Conservation (phyloP, 2,797 vertebrate species). For the Callimico goeldii region DNA sequence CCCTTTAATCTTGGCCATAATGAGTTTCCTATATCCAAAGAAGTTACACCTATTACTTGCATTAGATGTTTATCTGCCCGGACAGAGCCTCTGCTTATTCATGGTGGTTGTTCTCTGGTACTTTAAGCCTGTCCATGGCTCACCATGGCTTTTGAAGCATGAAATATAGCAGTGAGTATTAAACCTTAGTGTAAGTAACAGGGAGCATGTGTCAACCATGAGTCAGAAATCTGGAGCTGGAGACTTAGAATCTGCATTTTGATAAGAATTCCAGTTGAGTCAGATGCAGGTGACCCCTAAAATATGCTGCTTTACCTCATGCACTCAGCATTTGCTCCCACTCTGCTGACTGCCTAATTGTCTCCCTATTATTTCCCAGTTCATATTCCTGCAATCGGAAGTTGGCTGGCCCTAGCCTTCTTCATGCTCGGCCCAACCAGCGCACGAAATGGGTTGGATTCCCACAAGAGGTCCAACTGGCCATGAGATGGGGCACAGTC, state of each 20-base stretch:
- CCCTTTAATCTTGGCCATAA: background rate
- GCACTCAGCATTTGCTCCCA: background rate
- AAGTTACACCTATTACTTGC: background rate
- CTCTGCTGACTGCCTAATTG: background rate
- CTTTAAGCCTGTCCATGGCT: background rate
- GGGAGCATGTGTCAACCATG: background rate
- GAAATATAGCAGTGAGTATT: accelerated
- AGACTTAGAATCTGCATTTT: background rate
- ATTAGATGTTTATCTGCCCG: background rate
- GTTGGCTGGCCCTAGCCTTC: background rate
- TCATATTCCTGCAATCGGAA: background rate
- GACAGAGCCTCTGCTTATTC: background rate
- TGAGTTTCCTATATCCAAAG: background rate
- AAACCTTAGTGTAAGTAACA: background rate
- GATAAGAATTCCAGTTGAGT: background rate
- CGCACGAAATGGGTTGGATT: background rate
- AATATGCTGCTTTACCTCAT: background rate
- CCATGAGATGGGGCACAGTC: background rate
- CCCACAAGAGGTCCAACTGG: background rate
- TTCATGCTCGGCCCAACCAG: background rate
- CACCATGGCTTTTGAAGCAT: background rate
- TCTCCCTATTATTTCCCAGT: background rate
- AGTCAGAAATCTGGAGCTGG: background rate
- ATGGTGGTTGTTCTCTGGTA: background rate
- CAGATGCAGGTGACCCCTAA: background rate